A percentile compares a stretch with the other conserved stretches of the same genome.
phyloP scores from a whole-genome alignment of 2,888 invertebrate genomes.

The Pyrrhia umbra region DNA sequence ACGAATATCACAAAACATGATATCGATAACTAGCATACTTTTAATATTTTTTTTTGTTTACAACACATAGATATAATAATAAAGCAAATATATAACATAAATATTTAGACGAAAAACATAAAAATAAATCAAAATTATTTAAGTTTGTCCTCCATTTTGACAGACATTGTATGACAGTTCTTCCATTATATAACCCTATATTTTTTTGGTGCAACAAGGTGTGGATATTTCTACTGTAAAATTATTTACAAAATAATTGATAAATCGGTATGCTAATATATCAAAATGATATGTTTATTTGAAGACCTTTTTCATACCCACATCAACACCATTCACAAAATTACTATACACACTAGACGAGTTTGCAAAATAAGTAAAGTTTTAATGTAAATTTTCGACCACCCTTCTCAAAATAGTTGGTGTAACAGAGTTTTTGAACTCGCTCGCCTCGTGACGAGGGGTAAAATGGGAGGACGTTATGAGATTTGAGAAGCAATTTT shows the following conservation, averaged over 20 bases:
- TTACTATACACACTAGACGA: conserved; percentile 4
- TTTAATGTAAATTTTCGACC: conserved; percentile 43
- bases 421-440: conserved; percentile 56
- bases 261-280: not conserved
- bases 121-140: too few species aligned
- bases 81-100: too few species aligned
- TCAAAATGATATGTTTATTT: not conserved
- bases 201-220: too few species aligned
- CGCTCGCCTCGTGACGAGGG: conserved; percentile 34
- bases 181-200: too few species aligned
- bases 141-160: too few species aligned
- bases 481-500: conserved; percentile 66
- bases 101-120: too few species aligned
- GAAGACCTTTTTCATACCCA: not conserved
- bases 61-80: too few species aligned
- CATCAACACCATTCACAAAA: conserved; percentile 3
- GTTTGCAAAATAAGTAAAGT: conserved; percentile 46
- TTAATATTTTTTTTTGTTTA: too few species aligned
- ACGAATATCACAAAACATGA: too few species aligned
- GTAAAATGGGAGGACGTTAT: conserved; percentile 47
- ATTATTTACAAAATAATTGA: not conserved
- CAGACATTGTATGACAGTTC: too few species aligned
- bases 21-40: too few species aligned
- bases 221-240: not conserved
- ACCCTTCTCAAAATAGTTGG: conserved; percentile 47